Base-by-base conservation (phyloP, 2,888 invertebrate species). In the Crepidodera aurea region DNA sequence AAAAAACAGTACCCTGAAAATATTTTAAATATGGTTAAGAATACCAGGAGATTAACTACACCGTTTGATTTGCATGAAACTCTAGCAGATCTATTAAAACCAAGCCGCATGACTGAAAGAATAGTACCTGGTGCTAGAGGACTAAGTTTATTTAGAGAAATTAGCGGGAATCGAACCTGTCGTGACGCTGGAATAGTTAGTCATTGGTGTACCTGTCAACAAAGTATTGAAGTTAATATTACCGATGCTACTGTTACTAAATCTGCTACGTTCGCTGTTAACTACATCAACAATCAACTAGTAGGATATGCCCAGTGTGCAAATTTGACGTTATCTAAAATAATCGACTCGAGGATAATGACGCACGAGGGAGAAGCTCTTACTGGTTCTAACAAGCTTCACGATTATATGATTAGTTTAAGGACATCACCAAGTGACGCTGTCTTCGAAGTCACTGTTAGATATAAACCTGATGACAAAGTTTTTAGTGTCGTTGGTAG, bases 1-100 rank as follows among this genome's bases (percentile, higher is more conserved):
- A 84, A 84, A 64, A 79, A 81, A 2, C 80, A 78, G 10, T 81
- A 87, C 73, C 84, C 88, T 0, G 76, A 83, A 10, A 84, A 86
- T 68, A 84, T 85, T 6, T 80, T 82, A 18, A 85, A 87, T 37
- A 74, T 92, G 18, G 79, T 81, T 32, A 73, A 81, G 0, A 93
- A 93, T 75, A 86, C 86, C 50, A 34, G 19, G 4, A 84, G 88
- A 46, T 79, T 93, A 51, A 86, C 89, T 0, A 90, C 90, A 10
- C 93, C 93, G 0, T 93, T 87, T 70, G 93, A 94, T 74, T 75
- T 93, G 1, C 87, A 90, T 74, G 85, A 90, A 79, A 93, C 92
- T 0, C 77, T 93, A 0, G 81, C 88, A 46, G 87, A 91, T 62
- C 81, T 92, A 39, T 77, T 89, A 3, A 74, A 78, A 5, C 71